Evolutionary conservation across 1,140 invertebrate species (phyloP).

Genomic region (Magallana ariakensis): DNA sequence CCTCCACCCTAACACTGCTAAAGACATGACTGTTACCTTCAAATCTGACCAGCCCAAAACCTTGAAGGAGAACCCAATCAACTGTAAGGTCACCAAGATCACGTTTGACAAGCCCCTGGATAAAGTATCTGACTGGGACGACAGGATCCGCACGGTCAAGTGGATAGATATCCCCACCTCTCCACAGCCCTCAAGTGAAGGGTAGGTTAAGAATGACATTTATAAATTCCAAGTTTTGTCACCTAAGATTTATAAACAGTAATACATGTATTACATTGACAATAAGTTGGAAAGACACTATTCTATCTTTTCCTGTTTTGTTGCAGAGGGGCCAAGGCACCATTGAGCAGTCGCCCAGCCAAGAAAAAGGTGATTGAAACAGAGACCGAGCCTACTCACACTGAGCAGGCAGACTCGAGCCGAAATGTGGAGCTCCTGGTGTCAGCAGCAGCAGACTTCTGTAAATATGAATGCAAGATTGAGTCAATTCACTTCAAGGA

Average conservation of each 20-base stretch:
- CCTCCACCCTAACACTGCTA: conserved; percentile 73
- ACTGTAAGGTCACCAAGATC: conserved; percentile 76
- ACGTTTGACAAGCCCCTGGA: conserved; percentile 77
- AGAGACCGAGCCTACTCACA: conserved; percentile 76
- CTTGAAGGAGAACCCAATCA: conserved; percentile 68
- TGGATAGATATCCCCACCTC: conserved; percentile 75
- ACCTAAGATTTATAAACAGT: too few species aligned
- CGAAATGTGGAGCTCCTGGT: conserved; percentile 76
- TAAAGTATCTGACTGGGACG: conserved; percentile 79
- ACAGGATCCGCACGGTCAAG: conserved; percentile 76
- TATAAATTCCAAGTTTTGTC: too few species aligned
- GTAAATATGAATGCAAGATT: conserved; percentile 75
- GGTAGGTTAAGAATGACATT: conserved; percentile 41
- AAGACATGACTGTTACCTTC: conserved; percentile 78
- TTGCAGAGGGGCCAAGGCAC: conserved; percentile 54
- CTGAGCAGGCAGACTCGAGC: conserved; percentile 72
- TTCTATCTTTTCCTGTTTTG: not conserved
- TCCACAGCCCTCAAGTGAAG: conserved; percentile 59
- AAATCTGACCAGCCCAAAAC: conserved; percentile 71
- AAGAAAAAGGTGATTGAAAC: conserved; percentile 79
- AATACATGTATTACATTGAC: too few species aligned
- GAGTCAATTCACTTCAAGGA: conserved; percentile 76
- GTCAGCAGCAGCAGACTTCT: conserved; percentile 75
- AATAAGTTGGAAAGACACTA: too few species aligned
- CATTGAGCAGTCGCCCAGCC: conserved; percentile 60